A percentile compares a stretch with the other conserved stretches of the same genome.
Conservation (phyloP, 1,140 invertebrate genomes). For the Artemia franciscana region DNA sequence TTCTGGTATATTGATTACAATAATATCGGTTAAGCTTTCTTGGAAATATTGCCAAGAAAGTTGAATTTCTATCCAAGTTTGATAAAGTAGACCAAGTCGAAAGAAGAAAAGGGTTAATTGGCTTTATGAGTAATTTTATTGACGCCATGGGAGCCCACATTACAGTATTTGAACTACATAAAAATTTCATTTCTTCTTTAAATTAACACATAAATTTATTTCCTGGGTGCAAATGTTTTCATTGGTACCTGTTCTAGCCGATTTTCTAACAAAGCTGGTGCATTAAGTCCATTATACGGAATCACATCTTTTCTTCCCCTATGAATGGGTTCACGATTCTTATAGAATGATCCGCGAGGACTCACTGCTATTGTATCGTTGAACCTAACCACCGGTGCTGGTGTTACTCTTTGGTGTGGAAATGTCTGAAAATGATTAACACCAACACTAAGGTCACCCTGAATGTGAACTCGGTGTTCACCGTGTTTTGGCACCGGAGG, state of each 20-base stretch:
- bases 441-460: background rate
- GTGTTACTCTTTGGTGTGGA: background rate
- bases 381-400: background rate
- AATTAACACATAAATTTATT: no score
- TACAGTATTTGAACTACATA: no score
- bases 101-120: no score
- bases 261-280: background rate
- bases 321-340: background rate
- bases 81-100: no score
- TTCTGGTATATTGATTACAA: no score
- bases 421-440: background rate
- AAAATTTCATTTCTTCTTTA: no score
- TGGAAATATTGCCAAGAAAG: no score
- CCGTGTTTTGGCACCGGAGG: background rate
- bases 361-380: background rate
- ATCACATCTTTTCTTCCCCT: background rate
- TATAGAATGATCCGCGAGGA: background rate
- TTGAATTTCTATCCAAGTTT: no score
- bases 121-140: no score
- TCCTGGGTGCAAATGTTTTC: background rate
- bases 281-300: background rate
- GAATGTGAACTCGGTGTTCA: background rate
- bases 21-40: no score
- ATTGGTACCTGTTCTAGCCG: background rate
- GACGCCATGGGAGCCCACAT: no score